Evolutionary conservation across 2,888 invertebrate species (phyloP).

Genomic region (Agelastica alni): DNA sequence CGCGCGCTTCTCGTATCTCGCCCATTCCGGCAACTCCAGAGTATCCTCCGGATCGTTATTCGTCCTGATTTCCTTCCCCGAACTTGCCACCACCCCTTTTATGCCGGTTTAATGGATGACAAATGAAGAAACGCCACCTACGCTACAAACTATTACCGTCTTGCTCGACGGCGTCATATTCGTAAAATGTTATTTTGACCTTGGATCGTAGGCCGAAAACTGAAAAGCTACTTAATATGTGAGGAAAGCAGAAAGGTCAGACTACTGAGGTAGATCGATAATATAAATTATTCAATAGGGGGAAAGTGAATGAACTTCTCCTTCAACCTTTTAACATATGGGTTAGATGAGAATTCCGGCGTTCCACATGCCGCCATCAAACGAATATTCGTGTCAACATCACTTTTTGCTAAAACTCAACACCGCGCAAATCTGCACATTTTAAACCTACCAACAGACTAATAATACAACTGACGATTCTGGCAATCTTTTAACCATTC

Average conservation of each 20-base stretch:
- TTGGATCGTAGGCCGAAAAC: slow-evolving; percentile 47
- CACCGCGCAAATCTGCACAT: too few relatives aligned
- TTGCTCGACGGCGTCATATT: slow-evolving; percentile 16
- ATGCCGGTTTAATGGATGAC: slow-evolving; percentile 52
- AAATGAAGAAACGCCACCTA: slow-evolving; percentile 39
- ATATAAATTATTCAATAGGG: slow-evolving; percentile 59
- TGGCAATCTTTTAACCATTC: too few relatives aligned
- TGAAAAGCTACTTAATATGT: slow-evolving; percentile 55
- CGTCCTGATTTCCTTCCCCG: slow-evolving; percentile 53
- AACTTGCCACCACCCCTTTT: slow-evolving; percentile 53
- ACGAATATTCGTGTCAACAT: slow-evolving; percentile 5
- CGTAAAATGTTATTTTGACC: slow-evolving; percentile 40
- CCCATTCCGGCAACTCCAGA: slow-evolving; percentile 37
- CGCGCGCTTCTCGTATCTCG: slow-evolving; percentile 35
- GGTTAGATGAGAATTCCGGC: slow-evolving; percentile 51
- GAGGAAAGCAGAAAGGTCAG: slow-evolving; percentile 58
- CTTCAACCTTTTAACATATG: slow-evolving; percentile 53
- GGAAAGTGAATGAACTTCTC: slow-evolving; percentile 59
- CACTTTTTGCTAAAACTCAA: not conserved
- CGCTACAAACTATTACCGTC: slow-evolving; percentile 5
- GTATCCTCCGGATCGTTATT: slow-evolving; percentile 56
- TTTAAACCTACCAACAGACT: too few relatives aligned
- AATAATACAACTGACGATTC: too few relatives aligned
- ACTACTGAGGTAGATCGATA: slow-evolving; percentile 57
- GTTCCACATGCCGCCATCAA: slow-evolving; percentile 18